Evolutionary conservation across 2,888 invertebrate species (phyloP).

Genomic region (Folsomia manolachei): DNA sequence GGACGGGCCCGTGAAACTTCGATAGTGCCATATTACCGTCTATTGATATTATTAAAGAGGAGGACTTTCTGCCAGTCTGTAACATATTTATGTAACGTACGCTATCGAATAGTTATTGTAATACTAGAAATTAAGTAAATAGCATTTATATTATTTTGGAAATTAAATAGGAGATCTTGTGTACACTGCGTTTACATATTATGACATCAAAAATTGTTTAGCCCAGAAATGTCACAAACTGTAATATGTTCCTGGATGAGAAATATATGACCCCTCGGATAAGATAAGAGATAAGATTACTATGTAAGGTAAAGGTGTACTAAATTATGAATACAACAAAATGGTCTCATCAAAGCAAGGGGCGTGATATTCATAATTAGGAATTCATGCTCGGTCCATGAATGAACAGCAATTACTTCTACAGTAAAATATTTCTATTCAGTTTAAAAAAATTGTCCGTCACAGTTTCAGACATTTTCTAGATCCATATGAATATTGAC

Average conservation of each 20-base stretch:
- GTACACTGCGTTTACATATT: too few species aligned
- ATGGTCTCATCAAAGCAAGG: constrained; percentile 44
- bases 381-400: constrained; percentile 37
- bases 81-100: too few species aligned
- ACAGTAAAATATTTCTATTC: neutral
- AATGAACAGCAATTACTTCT: neutral
- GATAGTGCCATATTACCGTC: constrained; percentile 37
- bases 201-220: neutral
- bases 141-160: too few species aligned
- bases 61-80: too few species aligned
- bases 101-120: too few species aligned
- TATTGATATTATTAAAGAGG: constrained; percentile 7
- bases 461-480: too few species aligned
- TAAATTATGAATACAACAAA: constrained; percentile 28
- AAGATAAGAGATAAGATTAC: neutral
- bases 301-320: constrained; percentile 3
- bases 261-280: neutral
- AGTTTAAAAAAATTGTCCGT: too few species aligned
- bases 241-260: neutral
- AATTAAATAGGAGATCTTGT: too few species aligned
- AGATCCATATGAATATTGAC: too few species aligned
- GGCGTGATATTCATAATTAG: constrained; percentile 43
- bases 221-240: neutral
- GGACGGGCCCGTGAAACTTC: constrained; percentile 38
- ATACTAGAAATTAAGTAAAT: too few species aligned